Conservation (phyloP, 2,888 invertebrate genomes). For the Dasypogon diadema region DNA sequence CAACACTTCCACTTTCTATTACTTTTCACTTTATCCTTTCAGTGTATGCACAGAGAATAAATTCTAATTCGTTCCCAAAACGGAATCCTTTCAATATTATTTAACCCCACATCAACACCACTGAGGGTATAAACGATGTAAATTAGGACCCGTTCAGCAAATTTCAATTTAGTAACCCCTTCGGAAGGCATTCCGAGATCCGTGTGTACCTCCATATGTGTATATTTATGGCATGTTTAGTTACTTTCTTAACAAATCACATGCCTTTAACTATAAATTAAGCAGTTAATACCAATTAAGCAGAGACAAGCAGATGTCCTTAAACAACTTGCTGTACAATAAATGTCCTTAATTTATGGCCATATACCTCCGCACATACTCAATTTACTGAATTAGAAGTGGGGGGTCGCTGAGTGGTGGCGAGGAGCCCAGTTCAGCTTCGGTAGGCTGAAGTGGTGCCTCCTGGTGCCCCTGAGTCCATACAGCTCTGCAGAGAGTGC, state of each 20-base stretch:
- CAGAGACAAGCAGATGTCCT: slow-evolving; percentile 64
- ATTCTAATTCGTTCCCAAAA: slow-evolving; percentile 17
- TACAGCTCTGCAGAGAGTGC: neutral
- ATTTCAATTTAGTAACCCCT: slow-evolving; percentile 47
- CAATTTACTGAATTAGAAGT: slow-evolving; percentile 44
- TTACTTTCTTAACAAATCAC: slow-evolving; percentile 66
- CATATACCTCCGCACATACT: slow-evolving; percentile 56
- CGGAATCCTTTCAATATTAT: slow-evolving; percentile 47
- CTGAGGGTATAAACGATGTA: neutral
- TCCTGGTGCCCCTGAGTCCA: neutral
- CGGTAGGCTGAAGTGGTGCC: neutral
- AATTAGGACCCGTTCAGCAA: slow-evolving; percentile 47
- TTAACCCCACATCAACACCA: slow-evolving; percentile 40
- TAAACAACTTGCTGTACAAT: slow-evolving; percentile 61
- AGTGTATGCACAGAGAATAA: too few relatives aligned
- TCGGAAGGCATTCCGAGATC: slow-evolving; percentile 25
- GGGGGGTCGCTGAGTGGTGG: slow-evolving; percentile 10
- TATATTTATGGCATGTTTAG: slow-evolving; percentile 58
- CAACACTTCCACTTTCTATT: too few relatives aligned
- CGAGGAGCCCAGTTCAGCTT: neutral
- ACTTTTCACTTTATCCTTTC: too few relatives aligned
- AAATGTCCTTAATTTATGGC: slow-evolving; percentile 62
- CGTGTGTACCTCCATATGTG: slow-evolving; percentile 42
- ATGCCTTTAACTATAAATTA: slow-evolving; percentile 66
- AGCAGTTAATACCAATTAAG: slow-evolving; percentile 67